phyloP scores from a whole-genome alignment of 2,888 invertebrate species.

The Agrochola macilenta region DNA sequence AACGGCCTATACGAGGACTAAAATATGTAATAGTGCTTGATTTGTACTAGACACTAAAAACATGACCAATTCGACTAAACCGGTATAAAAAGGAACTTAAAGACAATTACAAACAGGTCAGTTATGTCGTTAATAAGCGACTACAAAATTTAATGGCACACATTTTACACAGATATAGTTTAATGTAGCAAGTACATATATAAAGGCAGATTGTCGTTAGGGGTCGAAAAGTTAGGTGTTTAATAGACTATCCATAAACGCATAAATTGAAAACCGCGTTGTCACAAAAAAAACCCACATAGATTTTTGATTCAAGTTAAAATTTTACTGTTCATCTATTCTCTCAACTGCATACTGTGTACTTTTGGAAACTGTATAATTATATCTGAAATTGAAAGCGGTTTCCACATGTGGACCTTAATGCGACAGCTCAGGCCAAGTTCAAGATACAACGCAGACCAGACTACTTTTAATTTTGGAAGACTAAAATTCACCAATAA shows the following conservation, averaged over 20 bases:
- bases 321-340: neutral
- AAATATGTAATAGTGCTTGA: conserved; percentile 24
- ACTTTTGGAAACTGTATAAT: neutral
- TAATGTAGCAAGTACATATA: conserved; percentile 14
- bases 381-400: conserved; percentile 4
- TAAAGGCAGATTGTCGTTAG: conserved; percentile 6
- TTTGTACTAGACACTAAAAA: conserved; percentile 38
- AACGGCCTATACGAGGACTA: conserved; percentile 12
- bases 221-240: neutral
- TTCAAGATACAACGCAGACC: conserved; percentile 40
- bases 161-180: conserved; percentile 35
- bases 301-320: neutral
- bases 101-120: conserved; percentile 15
- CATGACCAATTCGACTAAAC: conserved; percentile 21
- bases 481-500: conserved; percentile 68
- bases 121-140: conserved; percentile 40
- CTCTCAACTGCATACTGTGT: neutral
- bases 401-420: conserved; percentile 14
- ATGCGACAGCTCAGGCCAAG: conserved; percentile 4
- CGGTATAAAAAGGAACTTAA: conserved; percentile 25
- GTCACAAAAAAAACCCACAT: neutral
- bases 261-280: no score
- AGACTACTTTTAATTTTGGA: conserved; percentile 65
- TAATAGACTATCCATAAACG: neutral
- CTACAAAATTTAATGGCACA: conserved; percentile 57